Percentiles rank a stretch among this genome's conserved stretches.
Evolutionary conservation across 2,888 invertebrate genomes (phyloP).

Genomic region (Encarsia formosa): DNA sequence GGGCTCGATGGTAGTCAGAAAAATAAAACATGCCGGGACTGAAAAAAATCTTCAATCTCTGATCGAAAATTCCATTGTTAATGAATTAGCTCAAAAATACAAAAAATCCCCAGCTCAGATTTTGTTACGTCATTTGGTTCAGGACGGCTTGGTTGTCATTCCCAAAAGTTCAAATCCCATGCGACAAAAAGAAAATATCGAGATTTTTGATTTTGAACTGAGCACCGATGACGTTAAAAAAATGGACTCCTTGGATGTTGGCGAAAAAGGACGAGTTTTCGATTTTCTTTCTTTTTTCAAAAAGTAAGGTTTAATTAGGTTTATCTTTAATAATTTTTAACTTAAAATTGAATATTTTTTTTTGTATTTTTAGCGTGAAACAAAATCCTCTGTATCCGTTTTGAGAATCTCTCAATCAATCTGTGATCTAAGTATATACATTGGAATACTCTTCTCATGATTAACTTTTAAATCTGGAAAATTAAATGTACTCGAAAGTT

Average conservation of each 20-base stretch:
- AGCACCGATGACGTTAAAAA: constrained; percentile 55
- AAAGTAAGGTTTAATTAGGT: constrained; percentile 39
- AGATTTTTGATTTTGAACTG: constrained; percentile 64
- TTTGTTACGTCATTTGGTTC: constrained; percentile 65
- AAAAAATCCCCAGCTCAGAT: constrained; percentile 67
- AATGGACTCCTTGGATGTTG: constrained; percentile 59
- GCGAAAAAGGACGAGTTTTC: constrained; percentile 63
- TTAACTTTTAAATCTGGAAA: too few relatives aligned
- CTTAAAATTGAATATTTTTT: too few relatives aligned
- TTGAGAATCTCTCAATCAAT: too few relatives aligned
- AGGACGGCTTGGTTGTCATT: constrained; percentile 66
- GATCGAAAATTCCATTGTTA: constrained; percentile 58
- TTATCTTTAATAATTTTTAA: not conserved
- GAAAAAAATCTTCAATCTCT: constrained; percentile 55
- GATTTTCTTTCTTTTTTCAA: constrained; percentile 55
- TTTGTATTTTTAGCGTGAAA: too few relatives aligned
- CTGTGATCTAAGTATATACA: too few relatives aligned
- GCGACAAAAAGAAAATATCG: constrained; percentile 66
- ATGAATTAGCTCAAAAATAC: constrained; percentile 58
- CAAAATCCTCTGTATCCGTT: too few relatives aligned
- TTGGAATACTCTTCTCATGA: too few relatives aligned
- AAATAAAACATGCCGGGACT: constrained; percentile 40
- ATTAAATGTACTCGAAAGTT: too few relatives aligned
- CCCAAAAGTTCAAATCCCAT: constrained; percentile 71
- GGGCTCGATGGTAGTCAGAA: constrained; percentile 66